phyloP scores from a whole-genome alignment of 2,888 invertebrate genomes.

The Neoaliturus tenellus region DNA sequence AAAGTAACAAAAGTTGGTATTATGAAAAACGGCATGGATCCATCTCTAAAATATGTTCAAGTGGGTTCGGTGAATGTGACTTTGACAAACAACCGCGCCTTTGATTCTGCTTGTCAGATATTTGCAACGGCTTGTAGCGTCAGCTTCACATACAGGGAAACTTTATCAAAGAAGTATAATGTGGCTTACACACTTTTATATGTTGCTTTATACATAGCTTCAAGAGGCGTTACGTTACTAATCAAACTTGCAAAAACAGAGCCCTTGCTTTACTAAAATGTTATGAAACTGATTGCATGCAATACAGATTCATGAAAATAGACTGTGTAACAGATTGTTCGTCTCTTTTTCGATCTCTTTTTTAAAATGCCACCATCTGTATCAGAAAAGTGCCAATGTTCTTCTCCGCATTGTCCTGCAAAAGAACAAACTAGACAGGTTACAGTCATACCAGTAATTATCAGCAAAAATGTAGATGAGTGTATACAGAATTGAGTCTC shows the following conservation, averaged over 20 bases:
- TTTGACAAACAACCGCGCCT: background rate
- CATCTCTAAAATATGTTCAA: background rate
- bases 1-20: background rate
- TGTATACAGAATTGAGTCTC: background rate
- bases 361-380: background rate
- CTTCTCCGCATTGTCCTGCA: background rate
- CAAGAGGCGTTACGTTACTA: background rate
- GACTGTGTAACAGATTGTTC: background rate
- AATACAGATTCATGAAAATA: background rate
- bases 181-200: background rate
- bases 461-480: background rate
- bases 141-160: background rate
- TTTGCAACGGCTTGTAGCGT: background rate
- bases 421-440: background rate
- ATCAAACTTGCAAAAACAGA: background rate
- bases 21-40: conserved; percentile 1
- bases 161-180: background rate
- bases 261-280: background rate
- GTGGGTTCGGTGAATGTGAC: background rate
- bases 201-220: background rate
- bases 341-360: background rate
- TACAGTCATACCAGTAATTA: background rate
- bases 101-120: background rate
- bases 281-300: background rate
- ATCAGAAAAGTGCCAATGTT: background rate